Evolutionary conservation across 2,797 vertebrate species (phyloP).

Genomic region (Moxostoma hubbsi): DNA sequence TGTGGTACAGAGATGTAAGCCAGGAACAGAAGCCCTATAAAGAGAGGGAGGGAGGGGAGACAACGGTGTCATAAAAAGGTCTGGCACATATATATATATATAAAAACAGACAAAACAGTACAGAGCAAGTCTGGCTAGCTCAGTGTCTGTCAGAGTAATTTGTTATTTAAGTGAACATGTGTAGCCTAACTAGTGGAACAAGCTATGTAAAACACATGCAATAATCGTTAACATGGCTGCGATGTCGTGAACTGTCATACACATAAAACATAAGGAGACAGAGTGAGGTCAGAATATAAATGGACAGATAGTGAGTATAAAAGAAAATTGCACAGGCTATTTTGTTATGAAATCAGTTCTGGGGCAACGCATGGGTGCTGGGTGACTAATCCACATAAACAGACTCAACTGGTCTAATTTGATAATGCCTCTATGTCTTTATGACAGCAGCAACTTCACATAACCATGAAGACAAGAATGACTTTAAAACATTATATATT

Average conservation of each 20-base stretch:
- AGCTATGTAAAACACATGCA: constrained; percentile 29
- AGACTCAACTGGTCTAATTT: constrained; percentile 26
- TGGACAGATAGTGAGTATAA: constrained; percentile 29
- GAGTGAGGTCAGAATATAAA: constrained; percentile 48
- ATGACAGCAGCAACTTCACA: neutral
- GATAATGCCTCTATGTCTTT: neutral
- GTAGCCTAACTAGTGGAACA: constrained; percentile 40
- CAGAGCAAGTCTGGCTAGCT: constrained; percentile 63
- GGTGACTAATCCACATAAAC: constrained; percentile 20
- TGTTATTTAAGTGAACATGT: constrained; percentile 40
- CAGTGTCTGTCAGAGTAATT: constrained; percentile 65
- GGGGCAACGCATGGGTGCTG: neutral
- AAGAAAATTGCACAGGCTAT: constrained; percentile 16
- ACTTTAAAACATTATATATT: constrained; percentile 6
- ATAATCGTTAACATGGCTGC: constrained; percentile 33
- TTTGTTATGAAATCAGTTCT: constrained; percentile 29
- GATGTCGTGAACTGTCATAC: constrained; percentile 38
- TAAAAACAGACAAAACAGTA: constrained; percentile 21
- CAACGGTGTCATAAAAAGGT: constrained; percentile 59
- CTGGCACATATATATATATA: constrained; percentile 55
- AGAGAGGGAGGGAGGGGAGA: constrained; percentile 61
- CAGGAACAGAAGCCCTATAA: constrained; percentile 95
- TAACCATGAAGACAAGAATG: neutral
- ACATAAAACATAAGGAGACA: constrained; percentile 33
- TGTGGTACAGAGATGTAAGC: constrained; percentile 92